Conservation (phyloP, 2,888 invertebrate genomes). For the Lymantria dispar region DNA sequence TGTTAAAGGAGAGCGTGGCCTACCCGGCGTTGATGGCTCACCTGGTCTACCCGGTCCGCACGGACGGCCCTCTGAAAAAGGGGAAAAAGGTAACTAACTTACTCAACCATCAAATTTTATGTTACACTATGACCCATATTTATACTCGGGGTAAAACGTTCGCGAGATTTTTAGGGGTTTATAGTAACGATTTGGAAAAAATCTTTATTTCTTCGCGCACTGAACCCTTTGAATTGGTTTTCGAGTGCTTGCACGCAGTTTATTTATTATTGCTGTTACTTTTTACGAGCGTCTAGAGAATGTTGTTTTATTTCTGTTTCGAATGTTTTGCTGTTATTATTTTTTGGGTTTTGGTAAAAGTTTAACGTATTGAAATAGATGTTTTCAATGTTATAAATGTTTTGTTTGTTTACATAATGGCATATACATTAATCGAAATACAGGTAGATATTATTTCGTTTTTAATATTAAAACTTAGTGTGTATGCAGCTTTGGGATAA, state of each 20-base stretch:
- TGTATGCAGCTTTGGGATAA: too few species aligned
- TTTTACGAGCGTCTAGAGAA: conserved; percentile 55
- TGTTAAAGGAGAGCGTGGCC: conserved; percentile 85
- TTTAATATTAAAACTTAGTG: too few species aligned
- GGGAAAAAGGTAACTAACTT: conserved; percentile 85
- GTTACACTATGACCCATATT: conserved; percentile 75
- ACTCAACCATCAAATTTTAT: conserved; percentile 81
- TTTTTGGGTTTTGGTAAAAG: conserved; percentile 21
- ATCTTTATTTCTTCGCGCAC: conserved; percentile 67
- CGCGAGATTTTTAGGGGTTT: conserved; percentile 71
- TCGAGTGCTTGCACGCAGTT: conserved; percentile 48
- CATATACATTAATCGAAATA: too few species aligned
- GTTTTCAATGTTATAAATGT: conserved; percentile 11
- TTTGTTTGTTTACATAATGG: background rate
- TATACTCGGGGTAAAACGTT: conserved; percentile 67
- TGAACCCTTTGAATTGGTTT: conserved; percentile 57
- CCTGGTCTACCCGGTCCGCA: conserved; percentile 82
- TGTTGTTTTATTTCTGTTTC: conserved; percentile 50
- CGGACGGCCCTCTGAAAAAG: conserved; percentile 87
- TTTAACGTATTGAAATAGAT: conserved; percentile 28
- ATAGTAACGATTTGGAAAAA: conserved; percentile 73
- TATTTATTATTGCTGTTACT: conserved; percentile 66
- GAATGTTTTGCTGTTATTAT: conserved; percentile 26
- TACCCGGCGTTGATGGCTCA: conserved; percentile 86
- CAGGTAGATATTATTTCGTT: too few species aligned